These are phyloP conservation scores for Ridgeia piscesae DNA, from an alignment of 1,140 invertebrate genomes.

Conservation along the genomic window DNA sequence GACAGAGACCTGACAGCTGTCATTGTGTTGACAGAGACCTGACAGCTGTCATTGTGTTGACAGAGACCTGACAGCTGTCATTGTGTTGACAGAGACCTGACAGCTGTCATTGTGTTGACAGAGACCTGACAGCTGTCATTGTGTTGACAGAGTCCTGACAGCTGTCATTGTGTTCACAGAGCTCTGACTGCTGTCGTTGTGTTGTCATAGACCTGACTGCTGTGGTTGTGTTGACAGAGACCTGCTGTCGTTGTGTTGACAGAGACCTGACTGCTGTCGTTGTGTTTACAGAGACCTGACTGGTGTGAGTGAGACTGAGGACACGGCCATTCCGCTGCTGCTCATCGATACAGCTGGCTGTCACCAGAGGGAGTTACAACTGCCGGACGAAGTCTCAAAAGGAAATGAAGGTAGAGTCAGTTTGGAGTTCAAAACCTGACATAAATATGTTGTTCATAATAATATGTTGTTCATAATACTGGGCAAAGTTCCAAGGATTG, in stretches of 20 bases:
- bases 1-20: too few relatives aligned
- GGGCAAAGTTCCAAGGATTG: not conserved
- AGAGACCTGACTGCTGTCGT: not conserved
- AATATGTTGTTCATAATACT: not conserved
- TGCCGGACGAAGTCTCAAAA: constrained; percentile 61
- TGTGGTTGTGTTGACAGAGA: not conserved
- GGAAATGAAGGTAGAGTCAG: constrained; percentile 60
- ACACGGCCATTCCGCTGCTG: constrained; percentile 59
- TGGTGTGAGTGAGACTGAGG: constrained; percentile 54
- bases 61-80: too few relatives aligned
- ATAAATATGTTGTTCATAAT: not conserved
- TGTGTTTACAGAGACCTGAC: constrained; percentile 52
- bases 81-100: too few relatives aligned
- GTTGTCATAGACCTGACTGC: not conserved
- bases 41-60: too few relatives aligned
- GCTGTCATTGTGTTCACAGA: not conserved
- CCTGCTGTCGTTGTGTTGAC: not conserved
- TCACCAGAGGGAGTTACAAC: constrained; percentile 59
- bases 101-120: not conserved
- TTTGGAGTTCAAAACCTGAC: not conserved
- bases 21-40: too few relatives aligned
- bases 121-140: not conserved
- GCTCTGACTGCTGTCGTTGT: not conserved
- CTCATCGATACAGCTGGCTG: constrained; percentile 66
- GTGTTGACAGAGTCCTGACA: not conserved